Conservation (phyloP, 2,113 vertebrate genomes). For the Eretmochelys imbricata region DNA sequence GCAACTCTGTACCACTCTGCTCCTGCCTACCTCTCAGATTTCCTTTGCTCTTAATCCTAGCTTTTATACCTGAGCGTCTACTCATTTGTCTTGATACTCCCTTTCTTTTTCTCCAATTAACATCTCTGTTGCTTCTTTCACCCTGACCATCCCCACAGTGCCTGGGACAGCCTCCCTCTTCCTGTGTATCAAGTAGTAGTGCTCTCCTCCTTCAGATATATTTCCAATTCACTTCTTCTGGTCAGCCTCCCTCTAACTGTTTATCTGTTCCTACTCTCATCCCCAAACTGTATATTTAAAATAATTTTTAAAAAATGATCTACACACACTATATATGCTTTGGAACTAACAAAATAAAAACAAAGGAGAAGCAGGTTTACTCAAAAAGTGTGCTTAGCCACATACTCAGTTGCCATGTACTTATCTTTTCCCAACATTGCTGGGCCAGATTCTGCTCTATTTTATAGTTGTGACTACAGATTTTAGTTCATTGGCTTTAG, state of each 20-base stretch:
- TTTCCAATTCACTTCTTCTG: background rate
- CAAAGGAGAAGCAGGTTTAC: background rate
- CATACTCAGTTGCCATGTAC: background rate
- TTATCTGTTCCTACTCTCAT: background rate
- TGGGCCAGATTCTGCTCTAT: background rate
- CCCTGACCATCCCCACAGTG: too few species aligned
- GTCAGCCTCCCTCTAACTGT: background rate
- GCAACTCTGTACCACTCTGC: background rate
- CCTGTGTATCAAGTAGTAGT: background rate
- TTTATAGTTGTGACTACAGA: background rate
- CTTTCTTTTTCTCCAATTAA: background rate
- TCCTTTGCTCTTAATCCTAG: background rate
- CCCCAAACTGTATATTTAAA: background rate
- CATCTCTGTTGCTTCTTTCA: background rate
- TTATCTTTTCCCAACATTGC: background rate
- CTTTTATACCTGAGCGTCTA: background rate
- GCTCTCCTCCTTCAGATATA: background rate
- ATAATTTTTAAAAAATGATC: background rate
- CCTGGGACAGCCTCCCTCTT: background rate
- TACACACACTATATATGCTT: background rate
- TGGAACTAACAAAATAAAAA: background rate
- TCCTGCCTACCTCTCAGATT: background rate
- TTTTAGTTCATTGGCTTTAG: background rate
- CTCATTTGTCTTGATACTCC: background rate
- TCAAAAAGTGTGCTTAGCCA: background rate